Base-by-base conservation (phyloP, 2,113 vertebrate genomes). In the Sturnira hondurensis region DNA sequence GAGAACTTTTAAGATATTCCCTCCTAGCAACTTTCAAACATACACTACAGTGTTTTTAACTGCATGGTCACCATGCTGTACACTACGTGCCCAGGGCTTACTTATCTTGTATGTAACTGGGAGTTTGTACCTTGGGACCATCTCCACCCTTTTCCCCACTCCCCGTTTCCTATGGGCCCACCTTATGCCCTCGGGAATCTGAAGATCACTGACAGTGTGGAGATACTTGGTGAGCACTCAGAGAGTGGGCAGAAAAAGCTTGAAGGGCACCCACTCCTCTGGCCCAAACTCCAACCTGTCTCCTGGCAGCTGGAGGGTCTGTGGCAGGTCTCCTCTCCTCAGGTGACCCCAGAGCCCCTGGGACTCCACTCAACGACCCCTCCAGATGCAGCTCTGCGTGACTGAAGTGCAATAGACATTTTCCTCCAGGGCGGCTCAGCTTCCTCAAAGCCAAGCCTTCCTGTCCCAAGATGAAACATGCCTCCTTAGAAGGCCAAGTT, bases 351-450 rank as follows among this genome's bases (percentile, higher is more conserved):
- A 58, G 56, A 50, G 41, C 87, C 20, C 4, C 52, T 17, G 68
- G 52, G n/a, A 7, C 41, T 9, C 36, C 14, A 8, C 6, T 33
- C 3, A 17, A 7, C 22, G 58, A 41, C n/a, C 8, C 17, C 71
- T 76, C 54, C 47, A 68, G 43, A 33, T 2, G 9, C 11, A 22
- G 43, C 17, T 87, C 58, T 31, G 56, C 54, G 31, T 8, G 14
- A 4, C 0, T 0, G 17, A 5, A 63, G 43, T 20, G 0, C 26
- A 26, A 31, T 7, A 22, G 3, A 5, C 17, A 0, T 16, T 17
- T 38, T 11, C 50, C n/a, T n/a, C 28, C 89, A 31, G 22, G 17
- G 16, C 1, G 0, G 71, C 10, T 9, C 87, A 12, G 33, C 58
- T 47, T 24, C 50, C 71, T 19, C 33, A 17, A n/a, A 63, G 63